Evolutionary conservation across 2,888 invertebrate species (phyloP), one percentile per base, ranked within the genome.

Genomic region (Netelia inedita): DNA sequence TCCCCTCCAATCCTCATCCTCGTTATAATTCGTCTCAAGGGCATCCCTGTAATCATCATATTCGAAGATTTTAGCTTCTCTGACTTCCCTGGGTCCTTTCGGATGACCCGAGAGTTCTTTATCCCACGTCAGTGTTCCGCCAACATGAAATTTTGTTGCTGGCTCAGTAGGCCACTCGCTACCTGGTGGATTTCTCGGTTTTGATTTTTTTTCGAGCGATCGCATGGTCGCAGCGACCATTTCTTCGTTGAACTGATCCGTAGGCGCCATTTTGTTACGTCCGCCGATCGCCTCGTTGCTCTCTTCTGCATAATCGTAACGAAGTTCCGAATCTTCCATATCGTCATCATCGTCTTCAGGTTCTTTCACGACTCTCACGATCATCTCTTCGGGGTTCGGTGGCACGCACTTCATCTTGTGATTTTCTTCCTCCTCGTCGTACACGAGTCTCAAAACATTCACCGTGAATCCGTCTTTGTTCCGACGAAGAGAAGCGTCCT

Each of bases 131-230:
- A 74, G 80, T 0, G 91, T 90, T 5, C 90, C 91, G 5, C 91
- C 91, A 11, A 88, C 69, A 68, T 91, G 89, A 65, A 87, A 90
- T 10, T 71, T 85, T 3, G 86, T 89, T 16, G 85, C 81, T 69
- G 61, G 69, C 35, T 91, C 91, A 0, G 90, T 91, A 0, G 91
- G 91, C 91, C 91, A 91, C 43, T 88, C 74, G 3, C 85, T 73
- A 16, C 89, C 89, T 3, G 90, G 83, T 35, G 83, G 83, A 61
- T 80, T 68, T 68, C 85, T 79, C 6, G 68, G 59, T 46, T 65
- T 80, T 2, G 74, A 28, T 9, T 81, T 81, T 41, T 74, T 83
- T 35, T 35, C 35, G 1, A 35, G 28, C 28, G 2, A 3, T 1
- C 5, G 2, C 28, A 28, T 28, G n/a, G n/a, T n/a, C n/a, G n/a